phyloP scores from a whole-genome alignment of 1,140 invertebrate genomes.

The Drosophila lowei region DNA sequence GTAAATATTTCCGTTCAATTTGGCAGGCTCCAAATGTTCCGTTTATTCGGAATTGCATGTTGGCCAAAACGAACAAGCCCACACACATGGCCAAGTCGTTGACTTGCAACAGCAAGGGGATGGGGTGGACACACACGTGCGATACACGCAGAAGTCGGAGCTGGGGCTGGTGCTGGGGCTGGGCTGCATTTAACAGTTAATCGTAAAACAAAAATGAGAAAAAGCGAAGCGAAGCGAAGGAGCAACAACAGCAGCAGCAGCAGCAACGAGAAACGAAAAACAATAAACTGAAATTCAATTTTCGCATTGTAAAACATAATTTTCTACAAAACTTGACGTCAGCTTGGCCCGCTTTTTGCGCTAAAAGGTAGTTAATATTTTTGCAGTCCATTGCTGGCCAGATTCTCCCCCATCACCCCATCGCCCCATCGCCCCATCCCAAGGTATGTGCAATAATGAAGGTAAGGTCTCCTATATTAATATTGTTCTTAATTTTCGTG shows the following conservation, averaged over 20 bases:
- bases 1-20: slow-evolving; percentile 43
- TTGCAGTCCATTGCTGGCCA: slow-evolving; percentile 46
- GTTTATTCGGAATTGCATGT: slow-evolving; percentile 15
- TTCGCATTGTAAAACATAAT: slow-evolving; percentile 74
- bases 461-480: too few relatives aligned
- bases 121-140: not conserved
- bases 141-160: slow-evolving; percentile 20
- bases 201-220: slow-evolving; percentile 48
- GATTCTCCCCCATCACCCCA: not conserved
- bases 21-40: slow-evolving; percentile 21
- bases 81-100: slow-evolving; percentile 42
- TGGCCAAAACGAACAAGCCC: slow-evolving; percentile 1
- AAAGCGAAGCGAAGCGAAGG: slow-evolving; percentile 5
- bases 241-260: slow-evolving; percentile 2
- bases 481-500: too few relatives aligned
- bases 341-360: slow-evolving; percentile 57
- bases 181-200: slow-evolving; percentile 61
- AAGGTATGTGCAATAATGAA: too few relatives aligned
- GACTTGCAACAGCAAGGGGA: slow-evolving; percentile 38
- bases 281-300: slow-evolving; percentile 71
- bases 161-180: too few relatives aligned
- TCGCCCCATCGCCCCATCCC: too few relatives aligned
- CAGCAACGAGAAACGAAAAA: slow-evolving; percentile 37
- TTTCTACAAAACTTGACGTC: slow-evolving; percentile 64
- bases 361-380: slow-evolving; percentile 62